Percentiles rank a stretch among this genome's conserved stretches.
These are phyloP conservation scores for Raja brachyura DNA, from an alignment of 2,113 vertebrate species.

Conservation along the genomic window DNA sequence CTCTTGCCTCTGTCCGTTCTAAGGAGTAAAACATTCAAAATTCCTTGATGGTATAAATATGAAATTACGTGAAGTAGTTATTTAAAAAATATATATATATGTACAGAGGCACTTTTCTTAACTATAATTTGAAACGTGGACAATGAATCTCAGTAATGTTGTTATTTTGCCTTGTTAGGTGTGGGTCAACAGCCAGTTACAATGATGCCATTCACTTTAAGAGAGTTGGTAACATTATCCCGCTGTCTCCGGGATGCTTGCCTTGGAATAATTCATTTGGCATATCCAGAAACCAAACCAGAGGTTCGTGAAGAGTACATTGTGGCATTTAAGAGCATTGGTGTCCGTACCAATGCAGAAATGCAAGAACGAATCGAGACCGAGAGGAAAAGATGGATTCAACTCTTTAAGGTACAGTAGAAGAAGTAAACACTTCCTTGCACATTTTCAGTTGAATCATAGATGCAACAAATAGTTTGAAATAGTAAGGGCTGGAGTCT, in stretches of 20 bases:
- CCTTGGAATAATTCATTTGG: constrained; percentile 92
- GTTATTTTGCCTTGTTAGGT: constrained; percentile 44
- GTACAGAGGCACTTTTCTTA: not conserved
- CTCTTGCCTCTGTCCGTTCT: not conserved
- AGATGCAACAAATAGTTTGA: not conserved
- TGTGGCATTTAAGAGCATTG: constrained; percentile 81
- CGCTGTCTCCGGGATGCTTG: constrained; percentile 89
- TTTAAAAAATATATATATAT: not conserved
- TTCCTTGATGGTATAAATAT: not conserved
- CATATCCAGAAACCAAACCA: constrained; percentile 86
- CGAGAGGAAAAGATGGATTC: constrained; percentile 89
- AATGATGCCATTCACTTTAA: constrained; percentile 93
- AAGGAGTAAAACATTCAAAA: not conserved
- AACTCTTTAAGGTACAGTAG: constrained; percentile 83
- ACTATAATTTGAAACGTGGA: not conserved
- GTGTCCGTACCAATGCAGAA: constrained; percentile 74
- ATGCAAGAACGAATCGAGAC: constrained; percentile 82
- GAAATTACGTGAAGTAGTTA: not conserved
- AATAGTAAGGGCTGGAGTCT: not conserved
- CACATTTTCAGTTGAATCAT: not conserved
- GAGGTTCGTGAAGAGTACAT: constrained; percentile 88
- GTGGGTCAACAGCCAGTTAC: constrained; percentile 78
- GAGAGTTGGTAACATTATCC: constrained; percentile 80
- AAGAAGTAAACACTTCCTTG: not conserved
- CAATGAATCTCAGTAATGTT: not conserved